Evolutionary conservation across 2,113 vertebrate species (phyloP), one percentile per base, ranked within the genome.

Genomic region (Tricholaema leucomelas): DNA sequence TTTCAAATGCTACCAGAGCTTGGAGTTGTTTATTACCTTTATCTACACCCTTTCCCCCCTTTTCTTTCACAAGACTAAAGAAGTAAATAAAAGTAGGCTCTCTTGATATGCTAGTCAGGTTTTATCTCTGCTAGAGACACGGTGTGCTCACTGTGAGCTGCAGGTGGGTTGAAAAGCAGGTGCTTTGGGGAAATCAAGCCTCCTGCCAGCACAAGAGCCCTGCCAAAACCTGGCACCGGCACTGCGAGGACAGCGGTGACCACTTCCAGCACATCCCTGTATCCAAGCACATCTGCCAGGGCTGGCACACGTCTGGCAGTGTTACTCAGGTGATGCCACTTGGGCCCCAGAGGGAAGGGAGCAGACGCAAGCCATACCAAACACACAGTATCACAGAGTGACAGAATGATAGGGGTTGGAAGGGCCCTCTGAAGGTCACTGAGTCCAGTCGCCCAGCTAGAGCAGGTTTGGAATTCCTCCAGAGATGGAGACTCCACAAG

Each of bases 11-110:
- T 93, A 65, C 59, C 46, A 46, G 64, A 42, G 71, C 85, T 70
- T 15, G 67, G 36, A 91, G 94, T 76, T 94, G 88, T 94, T 93
- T 92, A 82, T 95, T 91, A 58, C 92, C 59, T 82, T 92, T 91
- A 87, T 66, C 84, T 92, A 25, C 46, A 36, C 55, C 66, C 42
- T 84, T 59, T 10, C 19, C 12, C 38, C n/a, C 59, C 66, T 76
- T 50, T 63, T 9, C 71, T 52, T 63, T n/a, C 67, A 15, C n/a
- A 46, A 36, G 71, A 54, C 63, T 72, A 2, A 40, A 42, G 89
- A 8, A 94, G 88, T 67, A 81, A 92, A 93, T 40, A 78, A 17
- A 71, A 86, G 61, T 36, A 20, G 63, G 38, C 59, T 8, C 81
- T 63, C 78, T 95, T 73, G 67, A 58, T 66, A 55, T 61, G 78